Base-by-base conservation (phyloP, 2,888 invertebrate species). In the Caenorhabditis japonica region DNA sequence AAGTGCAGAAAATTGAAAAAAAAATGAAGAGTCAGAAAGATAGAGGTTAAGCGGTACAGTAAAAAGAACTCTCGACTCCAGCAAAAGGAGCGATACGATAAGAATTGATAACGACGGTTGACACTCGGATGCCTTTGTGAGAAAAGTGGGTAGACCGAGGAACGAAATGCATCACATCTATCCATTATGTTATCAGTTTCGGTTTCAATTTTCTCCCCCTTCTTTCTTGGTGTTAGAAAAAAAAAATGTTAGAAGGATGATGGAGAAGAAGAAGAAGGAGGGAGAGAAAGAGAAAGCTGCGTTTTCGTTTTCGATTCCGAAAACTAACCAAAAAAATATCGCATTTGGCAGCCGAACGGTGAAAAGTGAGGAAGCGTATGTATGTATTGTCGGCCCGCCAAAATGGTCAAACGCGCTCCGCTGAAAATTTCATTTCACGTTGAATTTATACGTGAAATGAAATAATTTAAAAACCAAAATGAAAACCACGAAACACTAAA, bases 111-210 rank as follows among this genome's bases (percentile, higher is more conserved):
- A 66, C 2, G 49, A 30, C 30, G 5, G 33, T 25, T 46, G 55
- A 55, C 55, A 62, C 53, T 46, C 33, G 47, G 41, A 34, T 27
- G 21, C 44, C 53, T 53, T 47, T 64, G 36, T 52, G 34, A 27
- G 46, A 27, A 53, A 43, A 66, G 21, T 56, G 66, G 66, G 51
- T 49, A 66, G 66, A 56, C 39, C 56, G 47, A 39, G 46, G 62
- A 55, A 55, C 55, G 49, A 64, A 49, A 30, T 17, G 21, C 39
- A 46, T 44, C 33, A 53, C 34, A 56, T 25, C 39, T 10, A 51
- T 13, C 55, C 47, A 66, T 56, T 47, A 55, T 27, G 27, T 27
- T 7, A 43, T 21, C 19, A 5, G 23, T 43, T 43, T 1, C 19
- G 15, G 15, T 15, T 15, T 3, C 17, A 34, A 12, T 15, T 17